These are phyloP conservation scores for Aspidapion aeneum DNA, from an alignment of 2,888 invertebrate species.

Conservation along the genomic window DNA sequence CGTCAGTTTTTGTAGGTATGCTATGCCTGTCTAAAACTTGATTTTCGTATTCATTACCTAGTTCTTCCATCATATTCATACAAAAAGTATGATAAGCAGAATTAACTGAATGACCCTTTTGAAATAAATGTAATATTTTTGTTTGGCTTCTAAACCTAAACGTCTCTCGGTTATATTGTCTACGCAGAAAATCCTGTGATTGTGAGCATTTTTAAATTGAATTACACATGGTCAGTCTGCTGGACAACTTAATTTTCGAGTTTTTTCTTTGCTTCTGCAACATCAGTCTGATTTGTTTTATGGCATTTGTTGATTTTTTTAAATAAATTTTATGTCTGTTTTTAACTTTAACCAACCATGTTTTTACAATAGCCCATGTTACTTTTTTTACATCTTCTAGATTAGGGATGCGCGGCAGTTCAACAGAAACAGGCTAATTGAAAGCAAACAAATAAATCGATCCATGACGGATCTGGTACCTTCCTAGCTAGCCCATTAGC, in stretches of 20 bases:
- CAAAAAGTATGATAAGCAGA: slow-evolving; percentile 16
- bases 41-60: slow-evolving; percentile 2
- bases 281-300: slow-evolving; percentile 1
- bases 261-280: slow-evolving; percentile 7
- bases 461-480: no score
- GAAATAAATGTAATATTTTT: no score
- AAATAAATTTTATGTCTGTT: slow-evolving; percentile 1
- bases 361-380: slow-evolving; percentile 1
- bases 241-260: slow-evolving; percentile 5
- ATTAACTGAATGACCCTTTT: slow-evolving; percentile 12
- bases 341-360: slow-evolving; percentile 1
- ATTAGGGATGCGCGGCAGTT: no score
- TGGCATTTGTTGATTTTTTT: slow-evolving; percentile 3
- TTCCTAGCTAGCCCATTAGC: no score
- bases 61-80: slow-evolving; percentile 8
- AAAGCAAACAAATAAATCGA: no score
- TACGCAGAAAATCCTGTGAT: slow-evolving; percentile 13
- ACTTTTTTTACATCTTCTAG: slow-evolving; percentile 1
- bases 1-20: slow-evolving; percentile 11
- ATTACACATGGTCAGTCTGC: slow-evolving; percentile 6
- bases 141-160: slow-evolving; percentile 10
- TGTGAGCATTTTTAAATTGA: slow-evolving; percentile 16
- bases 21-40: slow-evolving; percentile 6
- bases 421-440: no score
- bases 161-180: slow-evolving; percentile 11